Evolutionary conservation across 2,113 vertebrate species (phyloP).

Genomic region (Ovis aries): ARS-UI_Ramb_v3.0 NC_056059.1:92741501-92742000

Average conservation of each 20-base stretch:
- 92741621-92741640: conserved; percentile 87
- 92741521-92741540: conserved; percentile 66
- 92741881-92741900: conserved; percentile 71
- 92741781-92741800: conserved; percentile 66
- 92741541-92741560: conserved; percentile 95
- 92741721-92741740: conserved; percentile 68
- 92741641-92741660: conserved; percentile 68
- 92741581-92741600: conserved; percentile 88
- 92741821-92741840: conserved; percentile 74
- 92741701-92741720: conserved; percentile 76
- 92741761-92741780: conserved; percentile 64
- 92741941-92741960: conserved; percentile 54
- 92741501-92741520: background rate
- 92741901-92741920: conserved; percentile 66
- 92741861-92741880: conserved; percentile 60
- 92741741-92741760: conserved; percentile 49
- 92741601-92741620: conserved; percentile 87
- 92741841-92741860: conserved; percentile 75
- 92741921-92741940: conserved; percentile 47
- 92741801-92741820: conserved; percentile 69
- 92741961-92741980: conserved; percentile 54
- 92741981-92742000: conserved; percentile 51
- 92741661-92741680: conserved; percentile 61
- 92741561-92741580: conserved; percentile 94
- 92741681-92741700: conserved; percentile 44